Conservation (phyloP, 1,140 invertebrate genomes). For the Megalopta genalis region DNA sequence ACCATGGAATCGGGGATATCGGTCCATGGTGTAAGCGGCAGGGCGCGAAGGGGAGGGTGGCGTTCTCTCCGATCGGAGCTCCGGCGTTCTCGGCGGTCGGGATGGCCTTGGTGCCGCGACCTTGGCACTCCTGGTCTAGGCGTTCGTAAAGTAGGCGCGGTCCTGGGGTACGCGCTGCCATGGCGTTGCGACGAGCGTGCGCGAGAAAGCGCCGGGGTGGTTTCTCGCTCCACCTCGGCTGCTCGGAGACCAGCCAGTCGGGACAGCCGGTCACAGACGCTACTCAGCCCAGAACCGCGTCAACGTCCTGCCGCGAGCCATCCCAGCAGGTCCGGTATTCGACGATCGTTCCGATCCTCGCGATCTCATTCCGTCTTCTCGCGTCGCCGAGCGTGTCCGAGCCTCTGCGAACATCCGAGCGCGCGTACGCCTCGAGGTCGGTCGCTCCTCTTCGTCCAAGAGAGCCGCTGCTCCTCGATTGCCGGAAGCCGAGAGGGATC, state of each 20-base stretch:
- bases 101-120: slow-evolving; percentile 43
- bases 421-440: no score
- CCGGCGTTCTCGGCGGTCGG: not conserved
- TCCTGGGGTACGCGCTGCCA: slow-evolving; percentile 67
- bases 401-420: no score
- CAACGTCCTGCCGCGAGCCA: slow-evolving; percentile 43
- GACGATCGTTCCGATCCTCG: not conserved
- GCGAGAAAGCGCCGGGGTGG: slow-evolving; percentile 65
- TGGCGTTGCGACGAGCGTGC: slow-evolving; percentile 67
- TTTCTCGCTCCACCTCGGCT: slow-evolving; percentile 47
- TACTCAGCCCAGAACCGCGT: slow-evolving; percentile 64
- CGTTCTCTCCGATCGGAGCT: not conserved
- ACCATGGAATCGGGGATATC: no score
- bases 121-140: slow-evolving; percentile 45
- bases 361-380: not conserved
- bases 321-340: slow-evolving; percentile 50
- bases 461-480: no score
- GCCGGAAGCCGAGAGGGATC: no score
- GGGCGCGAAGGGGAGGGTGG: no score
- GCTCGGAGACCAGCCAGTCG: slow-evolving; percentile 45
- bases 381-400: no score
- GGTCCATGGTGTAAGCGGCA: no score
- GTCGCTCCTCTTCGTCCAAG: no score
- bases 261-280: slow-evolving; percentile 62
- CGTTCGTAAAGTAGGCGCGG: slow-evolving; percentile 69